Evolutionary conservation across 2,113 vertebrate species (phyloP).

Genomic region (Ictidomys tridecemlineatus): DNA sequence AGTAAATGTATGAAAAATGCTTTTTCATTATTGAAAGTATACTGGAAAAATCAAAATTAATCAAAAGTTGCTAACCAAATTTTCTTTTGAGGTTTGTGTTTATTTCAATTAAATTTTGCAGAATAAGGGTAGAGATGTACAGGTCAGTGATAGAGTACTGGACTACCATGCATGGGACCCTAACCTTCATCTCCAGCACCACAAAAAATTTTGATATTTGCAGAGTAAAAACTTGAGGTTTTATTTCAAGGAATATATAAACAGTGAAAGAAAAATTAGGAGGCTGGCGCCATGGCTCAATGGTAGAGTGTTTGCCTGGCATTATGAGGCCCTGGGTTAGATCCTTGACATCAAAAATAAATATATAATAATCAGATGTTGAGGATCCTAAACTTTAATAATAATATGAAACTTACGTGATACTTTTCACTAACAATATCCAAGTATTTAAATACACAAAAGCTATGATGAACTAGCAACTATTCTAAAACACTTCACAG

Average conservation of each 20-base stretch:
- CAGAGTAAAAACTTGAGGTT: conserved; percentile 8
- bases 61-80: conserved; percentile 5
- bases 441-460: conserved; percentile 1
- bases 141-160: background rate
- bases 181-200: background rate
- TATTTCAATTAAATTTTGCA: conserved; percentile 40
- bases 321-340: background rate
- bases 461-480: background rate
- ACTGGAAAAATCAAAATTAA: background rate
- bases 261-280: background rate
- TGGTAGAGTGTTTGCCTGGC: background rate
- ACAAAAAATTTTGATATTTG: background rate
- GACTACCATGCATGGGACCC: background rate
- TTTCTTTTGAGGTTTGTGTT: background rate
- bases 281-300: background rate
- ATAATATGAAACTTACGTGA: background rate
- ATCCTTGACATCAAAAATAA: background rate
- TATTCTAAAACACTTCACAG: conserved; percentile 16
- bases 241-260: conserved; percentile 15
- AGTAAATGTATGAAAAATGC: background rate
- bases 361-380: background rate
- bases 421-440: conserved; percentile 22
- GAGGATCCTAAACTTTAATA: background rate
- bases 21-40: conserved; percentile 17
- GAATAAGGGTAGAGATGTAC: background rate